Percentiles rank a stretch among this genome's conserved stretches.
phyloP scores from a whole-genome alignment of 2,888 invertebrate genomes.

The Latrodectus hesperus region DNA sequence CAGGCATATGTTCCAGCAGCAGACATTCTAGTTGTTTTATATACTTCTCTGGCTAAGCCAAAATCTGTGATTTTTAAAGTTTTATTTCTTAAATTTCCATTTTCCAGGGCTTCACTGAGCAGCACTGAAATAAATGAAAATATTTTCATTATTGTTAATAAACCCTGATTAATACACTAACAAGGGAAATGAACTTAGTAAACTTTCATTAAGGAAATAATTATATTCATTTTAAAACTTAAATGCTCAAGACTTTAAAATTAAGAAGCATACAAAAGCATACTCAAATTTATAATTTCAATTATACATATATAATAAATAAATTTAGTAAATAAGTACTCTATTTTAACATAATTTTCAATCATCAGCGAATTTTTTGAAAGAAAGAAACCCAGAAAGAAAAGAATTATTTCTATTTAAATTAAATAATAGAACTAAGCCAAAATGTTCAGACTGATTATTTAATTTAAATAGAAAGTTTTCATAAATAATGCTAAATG shows the following conservation, averaged over 20 bases:
- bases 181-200: neutral
- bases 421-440: too few species aligned
- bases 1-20: conserved; percentile 98
- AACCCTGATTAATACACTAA: neutral
- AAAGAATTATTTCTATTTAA: too few species aligned
- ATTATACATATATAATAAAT: too few species aligned
- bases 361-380: too few species aligned
- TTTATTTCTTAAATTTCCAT: conserved; percentile 88
- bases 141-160: neutral
- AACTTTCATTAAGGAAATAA: neutral
- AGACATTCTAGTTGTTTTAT: conserved; percentile 97
- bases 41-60: conserved; percentile 94
- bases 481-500: too few species aligned
- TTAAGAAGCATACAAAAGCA: neutral
- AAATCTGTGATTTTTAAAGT: conserved; percentile 98
- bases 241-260: neutral
- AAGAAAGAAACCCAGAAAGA: too few species aligned
- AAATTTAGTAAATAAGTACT: too few species aligned
- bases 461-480: too few species aligned
- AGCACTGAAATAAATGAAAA: conserved; percentile 74
- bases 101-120: conserved; percentile 75
- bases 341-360: too few species aligned
- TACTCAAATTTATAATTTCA: too few species aligned
- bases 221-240: neutral
- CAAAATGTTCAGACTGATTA: too few species aligned